Conservation (phyloP, 2,797 vertebrate species). For the Pangasius macronema region DNA sequence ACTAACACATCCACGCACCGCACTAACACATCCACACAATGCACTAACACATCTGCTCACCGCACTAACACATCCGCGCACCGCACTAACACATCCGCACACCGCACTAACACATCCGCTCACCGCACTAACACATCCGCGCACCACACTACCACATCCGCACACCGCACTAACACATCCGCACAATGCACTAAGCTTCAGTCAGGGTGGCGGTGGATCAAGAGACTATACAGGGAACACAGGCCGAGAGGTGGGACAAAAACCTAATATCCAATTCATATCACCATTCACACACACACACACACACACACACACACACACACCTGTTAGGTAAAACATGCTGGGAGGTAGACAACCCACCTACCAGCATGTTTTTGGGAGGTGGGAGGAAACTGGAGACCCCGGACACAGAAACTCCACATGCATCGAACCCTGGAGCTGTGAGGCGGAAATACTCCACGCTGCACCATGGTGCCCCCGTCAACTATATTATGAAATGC, state of each 20-base stretch:
- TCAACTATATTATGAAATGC: not conserved
- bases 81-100: no score
- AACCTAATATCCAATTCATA: not conserved
- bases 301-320: conserved; percentile 4
- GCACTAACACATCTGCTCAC: no score
- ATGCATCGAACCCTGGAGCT: not conserved
- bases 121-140: no score
- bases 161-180: no score
- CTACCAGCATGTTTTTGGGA: not conserved
- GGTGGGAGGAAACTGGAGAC: not conserved
- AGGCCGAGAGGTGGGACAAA: not conserved
- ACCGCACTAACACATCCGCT: no score
- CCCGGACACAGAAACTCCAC: not conserved
- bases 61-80: no score
- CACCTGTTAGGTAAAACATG: not conserved
- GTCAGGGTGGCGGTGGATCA: not conserved
- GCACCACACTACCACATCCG: no score
- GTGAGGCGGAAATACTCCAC: not conserved
- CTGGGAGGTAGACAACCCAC: not conserved
- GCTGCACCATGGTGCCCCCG: not conserved
- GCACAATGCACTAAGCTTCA: not conserved
- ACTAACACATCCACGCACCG: no score
- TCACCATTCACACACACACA: not conserved
- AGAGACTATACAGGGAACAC: not conserved
- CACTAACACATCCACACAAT: no score